Conservation (phyloP, 2,113 vertebrate species). For the Athene cunicularia region DNA sequence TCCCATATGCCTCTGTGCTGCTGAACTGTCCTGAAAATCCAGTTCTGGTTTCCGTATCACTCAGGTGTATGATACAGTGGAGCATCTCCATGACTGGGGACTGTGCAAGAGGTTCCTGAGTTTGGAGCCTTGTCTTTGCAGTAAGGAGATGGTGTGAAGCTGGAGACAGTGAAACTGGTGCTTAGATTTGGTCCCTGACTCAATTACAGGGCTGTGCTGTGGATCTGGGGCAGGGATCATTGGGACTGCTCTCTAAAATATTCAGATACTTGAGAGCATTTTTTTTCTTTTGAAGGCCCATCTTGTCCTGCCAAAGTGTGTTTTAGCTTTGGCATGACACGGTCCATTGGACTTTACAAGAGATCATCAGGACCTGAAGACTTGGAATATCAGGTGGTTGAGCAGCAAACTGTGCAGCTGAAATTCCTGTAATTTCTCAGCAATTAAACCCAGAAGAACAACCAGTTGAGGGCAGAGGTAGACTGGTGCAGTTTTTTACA, state of each 20-base stretch:
- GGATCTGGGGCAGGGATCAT: not conserved
- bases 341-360: not conserved
- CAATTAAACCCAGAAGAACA: not conserved
- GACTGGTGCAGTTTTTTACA: not conserved
- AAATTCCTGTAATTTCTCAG: not conserved
- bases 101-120: not conserved
- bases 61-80: not conserved
- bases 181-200: not conserved
- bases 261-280: not conserved
- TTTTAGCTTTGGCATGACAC: not conserved
- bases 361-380: not conserved
- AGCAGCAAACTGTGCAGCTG: not conserved
- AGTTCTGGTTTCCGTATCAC: not conserved
- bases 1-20: not conserved
- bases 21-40: not conserved
- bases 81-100: not conserved
- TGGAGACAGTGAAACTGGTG: not conserved
- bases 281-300: not conserved
- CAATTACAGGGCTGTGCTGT: not conserved
- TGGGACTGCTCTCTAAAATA: not conserved
- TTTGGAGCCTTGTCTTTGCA: not conserved
- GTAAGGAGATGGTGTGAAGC: not conserved
- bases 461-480: not conserved
- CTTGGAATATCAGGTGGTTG: not conserved
- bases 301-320: not conserved